Conservation (phyloP, 1,140 invertebrate genomes). For the Frieseomelitta varia region DNA sequence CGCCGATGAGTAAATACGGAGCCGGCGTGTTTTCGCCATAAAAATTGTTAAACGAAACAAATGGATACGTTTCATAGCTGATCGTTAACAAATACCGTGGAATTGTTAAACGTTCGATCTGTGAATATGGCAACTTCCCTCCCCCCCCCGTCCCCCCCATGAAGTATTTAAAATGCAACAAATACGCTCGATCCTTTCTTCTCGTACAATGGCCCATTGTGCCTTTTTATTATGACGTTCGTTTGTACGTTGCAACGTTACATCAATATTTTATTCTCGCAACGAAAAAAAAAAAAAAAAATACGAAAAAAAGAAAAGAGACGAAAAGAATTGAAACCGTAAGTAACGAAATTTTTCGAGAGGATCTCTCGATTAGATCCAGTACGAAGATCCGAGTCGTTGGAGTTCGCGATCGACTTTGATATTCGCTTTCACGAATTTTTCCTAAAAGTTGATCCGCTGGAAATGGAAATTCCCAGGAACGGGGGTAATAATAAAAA, state of each 20-base stretch:
- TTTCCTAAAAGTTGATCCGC: background rate
- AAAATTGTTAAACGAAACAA: conserved; percentile 58
- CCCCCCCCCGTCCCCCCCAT: too few relatives aligned
- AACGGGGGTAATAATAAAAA: conserved; percentile 54
- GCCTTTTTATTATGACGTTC: background rate
- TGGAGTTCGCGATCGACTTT: background rate
- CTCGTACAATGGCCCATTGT: background rate
- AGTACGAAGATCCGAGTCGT: background rate
- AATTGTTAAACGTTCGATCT: background rate
- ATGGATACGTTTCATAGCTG: conserved; percentile 58
- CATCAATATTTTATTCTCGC: background rate
- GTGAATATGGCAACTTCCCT: too few relatives aligned
- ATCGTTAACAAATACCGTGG: conserved; percentile 24
- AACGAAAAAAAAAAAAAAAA: background rate
- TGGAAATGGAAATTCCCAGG: background rate
- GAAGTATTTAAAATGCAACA: background rate
- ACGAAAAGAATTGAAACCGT: too few relatives aligned
- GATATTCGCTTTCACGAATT: background rate
- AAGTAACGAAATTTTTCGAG: background rate
- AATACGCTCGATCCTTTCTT: background rate
- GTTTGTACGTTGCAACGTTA: background rate
- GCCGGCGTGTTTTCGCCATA: background rate
- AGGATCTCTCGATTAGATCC: background rate
- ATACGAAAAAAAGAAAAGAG: background rate
- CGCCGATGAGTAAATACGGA: background rate